A percentile compares a stretch with the other conserved stretches of the same genome.
These are phyloP conservation scores for Nanger granti DNA, from an alignment of 2,113 vertebrate genomes.

Conservation along the genomic window DNA sequence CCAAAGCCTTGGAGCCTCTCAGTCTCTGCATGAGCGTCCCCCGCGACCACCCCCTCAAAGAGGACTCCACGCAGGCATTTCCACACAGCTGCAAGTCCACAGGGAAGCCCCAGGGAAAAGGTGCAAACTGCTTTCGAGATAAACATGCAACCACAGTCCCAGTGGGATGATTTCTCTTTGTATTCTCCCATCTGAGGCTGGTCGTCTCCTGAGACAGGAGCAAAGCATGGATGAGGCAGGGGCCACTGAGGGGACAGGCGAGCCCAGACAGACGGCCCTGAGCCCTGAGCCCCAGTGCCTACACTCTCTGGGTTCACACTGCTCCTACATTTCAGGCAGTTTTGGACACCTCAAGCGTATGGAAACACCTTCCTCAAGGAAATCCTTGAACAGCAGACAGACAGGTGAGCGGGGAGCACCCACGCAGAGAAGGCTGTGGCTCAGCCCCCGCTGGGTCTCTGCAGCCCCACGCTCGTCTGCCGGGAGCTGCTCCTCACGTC, in stretches of 20 bases:
- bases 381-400: background rate
- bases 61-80: fast-evolving
- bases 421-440: background rate
- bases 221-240: background rate
- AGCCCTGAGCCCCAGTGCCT: background rate
- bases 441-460: too few relatives aligned
- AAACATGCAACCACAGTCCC: background rate
- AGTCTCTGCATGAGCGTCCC: background rate
- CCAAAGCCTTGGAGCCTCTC: background rate
- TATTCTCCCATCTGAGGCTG: background rate
- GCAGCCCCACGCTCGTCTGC: fast-evolving
- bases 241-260: background rate
- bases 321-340: background rate
- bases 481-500: background rate
- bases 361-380: background rate
- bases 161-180: background rate
- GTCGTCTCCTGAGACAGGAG: background rate
- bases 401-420: background rate
- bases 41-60: background rate
- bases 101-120: background rate
- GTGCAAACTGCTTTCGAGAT: background rate
- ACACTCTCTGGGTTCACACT: background rate
- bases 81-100: background rate
- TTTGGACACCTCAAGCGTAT: background rate
- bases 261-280: background rate